These are phyloP conservation scores for Alaudala cheleensis DNA, from an alignment of 2,113 vertebrate genomes.

Conservation along the genomic window DNA sequence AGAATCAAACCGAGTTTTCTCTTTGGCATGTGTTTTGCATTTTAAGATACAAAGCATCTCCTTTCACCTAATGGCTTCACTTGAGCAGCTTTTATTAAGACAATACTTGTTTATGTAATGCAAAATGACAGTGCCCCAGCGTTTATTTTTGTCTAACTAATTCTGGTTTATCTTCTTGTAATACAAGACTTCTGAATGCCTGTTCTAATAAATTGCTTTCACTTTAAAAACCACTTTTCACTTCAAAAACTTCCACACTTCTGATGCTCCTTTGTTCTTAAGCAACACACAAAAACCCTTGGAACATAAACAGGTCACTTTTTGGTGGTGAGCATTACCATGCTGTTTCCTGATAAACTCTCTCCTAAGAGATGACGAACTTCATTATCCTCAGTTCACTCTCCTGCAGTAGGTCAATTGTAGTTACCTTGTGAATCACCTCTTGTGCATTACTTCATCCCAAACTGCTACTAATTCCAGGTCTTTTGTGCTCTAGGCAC, in stretches of 20 bases:
- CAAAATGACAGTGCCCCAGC: background rate
- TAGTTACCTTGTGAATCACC: background rate
- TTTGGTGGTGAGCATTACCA: background rate
- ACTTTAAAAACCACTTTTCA: background rate
- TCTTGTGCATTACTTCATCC: background rate
- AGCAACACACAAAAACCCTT: background rate
- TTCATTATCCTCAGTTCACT: background rate
- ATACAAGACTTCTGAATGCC: background rate
- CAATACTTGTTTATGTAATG: background rate
- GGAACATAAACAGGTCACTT: background rate
- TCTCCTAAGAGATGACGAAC: background rate
- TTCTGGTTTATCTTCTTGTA: background rate
- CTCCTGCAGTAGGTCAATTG: background rate
- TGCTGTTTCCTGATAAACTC: background rate
- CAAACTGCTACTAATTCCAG: background rate
- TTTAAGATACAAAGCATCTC: conserved; percentile 1
- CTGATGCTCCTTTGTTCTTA: background rate
- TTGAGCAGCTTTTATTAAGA: background rate
- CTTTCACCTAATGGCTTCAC: background rate
- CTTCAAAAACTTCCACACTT: background rate
- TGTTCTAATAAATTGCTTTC: background rate
- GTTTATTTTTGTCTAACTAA: background rate
- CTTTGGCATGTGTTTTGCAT: background rate
- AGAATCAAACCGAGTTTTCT: background rate
- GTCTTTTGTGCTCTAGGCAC: background rate